Percentiles rank a stretch among this genome's conserved stretches.
phyloP scores from a whole-genome alignment of 2,113 vertebrate species.

The Ageneiosus marmoratus region DNA sequence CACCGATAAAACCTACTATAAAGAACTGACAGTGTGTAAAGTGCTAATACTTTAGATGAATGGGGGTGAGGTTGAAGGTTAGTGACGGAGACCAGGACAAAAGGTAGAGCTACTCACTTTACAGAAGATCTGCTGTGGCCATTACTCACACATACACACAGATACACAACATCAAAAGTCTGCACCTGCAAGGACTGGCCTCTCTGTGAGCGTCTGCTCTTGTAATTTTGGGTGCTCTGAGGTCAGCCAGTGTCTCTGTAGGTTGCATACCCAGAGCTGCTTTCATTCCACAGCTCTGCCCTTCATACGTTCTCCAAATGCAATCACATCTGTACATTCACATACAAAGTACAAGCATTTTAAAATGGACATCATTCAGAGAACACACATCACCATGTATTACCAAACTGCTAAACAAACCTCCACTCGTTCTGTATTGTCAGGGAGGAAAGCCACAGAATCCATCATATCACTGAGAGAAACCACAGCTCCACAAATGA shows the following conservation, averaged over 20 bases:
- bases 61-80: constrained; percentile 45
- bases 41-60: constrained; percentile 47
- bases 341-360: neutral
- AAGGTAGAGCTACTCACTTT: constrained; percentile 46
- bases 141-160: constrained; percentile 36
- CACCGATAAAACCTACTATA: constrained; percentile 12
- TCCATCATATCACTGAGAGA: constrained; percentile 23
- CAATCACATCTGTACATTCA: neutral
- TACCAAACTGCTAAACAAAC: constrained; percentile 18
- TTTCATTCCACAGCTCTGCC: constrained; percentile 3
- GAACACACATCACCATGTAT: neutral
- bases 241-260: constrained; percentile 41
- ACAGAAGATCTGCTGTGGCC: constrained; percentile 49
- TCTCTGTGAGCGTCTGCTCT: constrained; percentile 43
- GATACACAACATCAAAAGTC: constrained; percentile 43
- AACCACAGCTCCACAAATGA: constrained; percentile 34
- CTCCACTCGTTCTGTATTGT: constrained; percentile 4
- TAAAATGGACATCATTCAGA: neutral
- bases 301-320: neutral
- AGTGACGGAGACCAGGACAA: constrained; percentile 35
- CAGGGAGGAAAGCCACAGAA: constrained; percentile 13
- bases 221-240: constrained; percentile 47
- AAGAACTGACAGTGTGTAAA: constrained; percentile 19
- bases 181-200: constrained; percentile 47
- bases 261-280: constrained; percentile 16